Conservation (phyloP, 2,888 invertebrate species). For the Osedax frankpressi region DNA sequence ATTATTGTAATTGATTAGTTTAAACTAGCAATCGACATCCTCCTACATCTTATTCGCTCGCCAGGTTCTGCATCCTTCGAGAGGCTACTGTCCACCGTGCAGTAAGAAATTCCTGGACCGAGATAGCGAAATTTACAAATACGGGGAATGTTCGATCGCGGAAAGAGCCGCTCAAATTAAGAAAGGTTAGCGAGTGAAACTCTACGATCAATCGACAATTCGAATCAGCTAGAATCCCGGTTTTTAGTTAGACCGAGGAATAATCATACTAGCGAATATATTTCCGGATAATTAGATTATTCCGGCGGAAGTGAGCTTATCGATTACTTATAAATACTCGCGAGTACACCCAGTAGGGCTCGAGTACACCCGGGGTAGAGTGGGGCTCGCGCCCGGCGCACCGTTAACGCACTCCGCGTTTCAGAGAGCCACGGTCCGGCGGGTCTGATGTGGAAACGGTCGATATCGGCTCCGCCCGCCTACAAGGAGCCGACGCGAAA, state of each 20-base stretch:
- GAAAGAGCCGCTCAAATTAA: background rate
- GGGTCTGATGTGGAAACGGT: conserved; percentile 5
- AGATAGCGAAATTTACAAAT: background rate
- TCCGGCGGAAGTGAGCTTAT: too few relatives aligned
- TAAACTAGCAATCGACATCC: too few relatives aligned
- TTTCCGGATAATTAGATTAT: too few relatives aligned
- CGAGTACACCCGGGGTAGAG: conserved; percentile 23
- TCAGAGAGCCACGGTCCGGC: conserved; percentile 1
- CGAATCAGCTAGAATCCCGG: too few relatives aligned
- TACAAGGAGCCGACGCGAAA: conserved; percentile 10
- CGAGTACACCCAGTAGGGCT: too few relatives aligned
- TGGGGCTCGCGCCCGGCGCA: too few relatives aligned
- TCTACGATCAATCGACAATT: too few relatives aligned
- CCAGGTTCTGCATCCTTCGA: background rate
- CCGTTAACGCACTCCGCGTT: too few relatives aligned
- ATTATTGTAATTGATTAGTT: too few relatives aligned
- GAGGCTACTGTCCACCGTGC: background rate
- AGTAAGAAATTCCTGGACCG: background rate
- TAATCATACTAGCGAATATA: too few relatives aligned
- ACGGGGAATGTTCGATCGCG: background rate
- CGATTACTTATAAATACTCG: conserved; percentile 1
- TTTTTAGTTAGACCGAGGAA: too few relatives aligned
- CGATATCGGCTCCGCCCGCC: conserved; percentile 14
- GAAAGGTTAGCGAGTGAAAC: conserved; percentile 2
- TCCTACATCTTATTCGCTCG: too few relatives aligned